A percentile compares a stretch with the other conserved stretches of the same genome.
Evolutionary conservation across 2,888 invertebrate genomes (phyloP).

Genomic region (Nasonovia ribisnigri): DNA sequence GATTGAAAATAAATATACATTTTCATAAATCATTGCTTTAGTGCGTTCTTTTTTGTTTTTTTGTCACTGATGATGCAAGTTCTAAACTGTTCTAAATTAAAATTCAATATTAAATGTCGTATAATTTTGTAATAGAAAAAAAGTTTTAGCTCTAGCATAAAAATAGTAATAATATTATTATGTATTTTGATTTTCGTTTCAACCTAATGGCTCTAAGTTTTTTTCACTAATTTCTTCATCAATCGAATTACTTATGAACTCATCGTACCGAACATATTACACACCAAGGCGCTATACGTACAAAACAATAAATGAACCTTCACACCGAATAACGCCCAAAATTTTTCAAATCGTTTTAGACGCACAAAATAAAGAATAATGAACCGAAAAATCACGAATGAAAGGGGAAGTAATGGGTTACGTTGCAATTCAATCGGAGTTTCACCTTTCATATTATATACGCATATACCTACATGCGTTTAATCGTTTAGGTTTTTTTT

Average conservation of each 20-base stretch:
- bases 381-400: conserved; percentile 42
- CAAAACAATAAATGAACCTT: conserved; percentile 28
- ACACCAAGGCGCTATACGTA: neutral
- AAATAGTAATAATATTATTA: no score
- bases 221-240: neutral
- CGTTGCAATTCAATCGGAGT: conserved; percentile 26
- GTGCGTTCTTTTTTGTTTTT: no score
- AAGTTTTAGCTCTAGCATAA: no score
- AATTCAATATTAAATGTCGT: no score
- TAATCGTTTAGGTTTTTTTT: neutral
- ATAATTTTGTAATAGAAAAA: no score
- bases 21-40: neutral
- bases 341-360: conserved; percentile 23
- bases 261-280: neutral
- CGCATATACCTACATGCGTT: neutral
- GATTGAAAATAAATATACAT: neutral
- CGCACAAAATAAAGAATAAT: conserved; percentile 46
- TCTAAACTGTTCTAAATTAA: no score
- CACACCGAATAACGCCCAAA: neutral
- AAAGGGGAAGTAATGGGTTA: conserved; percentile 14
- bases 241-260: neutral
- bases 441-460: neutral
- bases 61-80: no score
- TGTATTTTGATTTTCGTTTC: no score
- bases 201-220: no score